Percentiles rank a stretch among this genome's conserved stretches.
phyloP scores from a whole-genome alignment of 2,113 vertebrate species.

The Burhinus oedicnemus region DNA sequence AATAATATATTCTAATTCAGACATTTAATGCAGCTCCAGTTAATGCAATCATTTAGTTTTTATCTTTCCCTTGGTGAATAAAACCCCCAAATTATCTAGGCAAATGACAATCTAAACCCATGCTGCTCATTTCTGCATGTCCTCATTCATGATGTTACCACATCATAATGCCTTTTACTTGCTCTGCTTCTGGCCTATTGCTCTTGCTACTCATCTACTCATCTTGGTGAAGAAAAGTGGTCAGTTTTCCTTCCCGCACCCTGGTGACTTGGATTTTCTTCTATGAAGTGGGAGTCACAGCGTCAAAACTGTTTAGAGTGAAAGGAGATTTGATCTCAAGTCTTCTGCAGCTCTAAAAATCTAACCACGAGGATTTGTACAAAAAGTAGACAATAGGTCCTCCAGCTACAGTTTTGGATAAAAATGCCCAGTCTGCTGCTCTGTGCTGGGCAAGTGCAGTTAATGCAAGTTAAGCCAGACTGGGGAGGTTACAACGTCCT shows the following conservation, averaged over 20 bases:
- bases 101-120: background rate
- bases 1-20: slow-evolving; percentile 30
- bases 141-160: background rate
- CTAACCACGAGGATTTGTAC: background rate
- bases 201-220: background rate
- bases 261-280: background rate
- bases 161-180: background rate
- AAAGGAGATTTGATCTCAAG: background rate
- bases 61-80: background rate
- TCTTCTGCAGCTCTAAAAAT: background rate
- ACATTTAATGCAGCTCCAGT: background rate
- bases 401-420: background rate
- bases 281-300: background rate
- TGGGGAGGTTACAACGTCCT: background rate
- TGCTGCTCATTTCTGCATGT: background rate
- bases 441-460: background rate
- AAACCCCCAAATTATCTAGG: background rate
- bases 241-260: background rate
- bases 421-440: background rate
- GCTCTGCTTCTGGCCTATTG: background rate
- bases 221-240: background rate
- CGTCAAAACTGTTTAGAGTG: background rate
- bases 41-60: background rate
- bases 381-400: background rate
- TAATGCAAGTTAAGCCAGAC: background rate